These are phyloP conservation scores for Pemphredon lugubris DNA, from an alignment of 2,888 invertebrate species.

Conservation along the genomic window DNA sequence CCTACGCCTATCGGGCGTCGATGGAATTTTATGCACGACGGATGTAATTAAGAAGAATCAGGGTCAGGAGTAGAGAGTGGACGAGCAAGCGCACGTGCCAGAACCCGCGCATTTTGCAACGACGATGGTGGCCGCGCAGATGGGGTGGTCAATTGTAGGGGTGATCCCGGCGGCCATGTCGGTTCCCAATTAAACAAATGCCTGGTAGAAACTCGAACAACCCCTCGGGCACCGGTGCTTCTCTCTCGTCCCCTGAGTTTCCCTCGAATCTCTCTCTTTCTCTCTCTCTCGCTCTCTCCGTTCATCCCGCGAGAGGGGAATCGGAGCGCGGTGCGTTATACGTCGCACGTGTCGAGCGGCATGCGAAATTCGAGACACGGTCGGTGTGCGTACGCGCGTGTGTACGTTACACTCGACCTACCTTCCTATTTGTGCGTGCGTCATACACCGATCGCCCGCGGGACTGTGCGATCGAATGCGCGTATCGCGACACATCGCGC, in stretches of 20 bases:
- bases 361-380: constrained; percentile 62
- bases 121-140: constrained; percentile 47
- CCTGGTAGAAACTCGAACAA: constrained; percentile 68
- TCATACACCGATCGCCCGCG: not conserved
- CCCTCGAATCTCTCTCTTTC: constrained; percentile 54
- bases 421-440: constrained; percentile 41
- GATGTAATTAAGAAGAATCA: constrained; percentile 20
- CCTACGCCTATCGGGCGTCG: too few species aligned
- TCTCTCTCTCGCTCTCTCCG: constrained; percentile 39
- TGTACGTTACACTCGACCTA: not conserved
- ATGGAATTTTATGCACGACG: not conserved
- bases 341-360: constrained; percentile 73
- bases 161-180: constrained; percentile 70
- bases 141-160: constrained; percentile 55
- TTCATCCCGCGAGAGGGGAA: constrained; percentile 47
- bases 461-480: not conserved
- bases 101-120: constrained; percentile 44
- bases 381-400: constrained; percentile 12
- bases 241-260: too few species aligned
- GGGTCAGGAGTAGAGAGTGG: constrained; percentile 36
- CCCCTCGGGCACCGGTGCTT: constrained; percentile 64
- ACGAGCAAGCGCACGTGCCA: constrained; percentile 34
- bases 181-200: constrained; percentile 78
- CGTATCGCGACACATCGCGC: constrained; percentile 17
- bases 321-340: constrained; percentile 29